Evolutionary conservation across 2,888 invertebrate species (phyloP), one percentile per base, ranked within the genome.

Genomic region (Microctonus hyperodae): DNA sequence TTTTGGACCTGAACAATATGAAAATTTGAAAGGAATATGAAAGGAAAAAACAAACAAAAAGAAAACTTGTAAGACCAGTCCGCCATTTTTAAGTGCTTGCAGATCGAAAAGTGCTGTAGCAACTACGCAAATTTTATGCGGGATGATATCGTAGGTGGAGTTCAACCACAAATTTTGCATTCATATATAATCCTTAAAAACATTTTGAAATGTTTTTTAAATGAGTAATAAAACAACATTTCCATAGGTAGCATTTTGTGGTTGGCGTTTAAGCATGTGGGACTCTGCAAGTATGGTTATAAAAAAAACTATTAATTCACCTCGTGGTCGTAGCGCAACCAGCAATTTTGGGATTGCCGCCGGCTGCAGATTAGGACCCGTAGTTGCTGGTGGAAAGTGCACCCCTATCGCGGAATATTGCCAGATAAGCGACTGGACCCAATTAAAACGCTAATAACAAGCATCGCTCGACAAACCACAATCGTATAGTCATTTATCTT

Each of bases 371-470:
- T 81, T 82, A 82, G 80, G 79, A 75, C 75, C 73, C 68, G 71
- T 71, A 72, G 72, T 69, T 68, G 70, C 72, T 74, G 73, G 75
- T 73, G 72, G 75, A 74, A 75, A 76, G 74, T 74, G 73, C 73
- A 56, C 61, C 76, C 75, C 75, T 73, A 75, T 74, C 74, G 72
- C 71, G 72, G 75, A 78, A 79, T 79, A 82, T 78, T 76, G 78
- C 79, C 31, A 80, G 77, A 81, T 81, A 81, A 82, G 80, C 78
- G 81, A 81, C 77, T 77, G 79, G 76, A 81, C 77, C 77, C 79
- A 79, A 82, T 82, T 83, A 81, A 82, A 83, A 76, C 74, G 74
- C 77, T 78, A 80, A 82, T 82, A 82, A 82, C 79, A 78, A 79
- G 75, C 74, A 73, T 70, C 69, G 71, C 71, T 68, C 69, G 68